Evolutionary conservation across 2,113 vertebrate genomes (phyloP), one percentile per base, ranked within the genome.

Genomic region (Rhagologus leucostigma): DNA sequence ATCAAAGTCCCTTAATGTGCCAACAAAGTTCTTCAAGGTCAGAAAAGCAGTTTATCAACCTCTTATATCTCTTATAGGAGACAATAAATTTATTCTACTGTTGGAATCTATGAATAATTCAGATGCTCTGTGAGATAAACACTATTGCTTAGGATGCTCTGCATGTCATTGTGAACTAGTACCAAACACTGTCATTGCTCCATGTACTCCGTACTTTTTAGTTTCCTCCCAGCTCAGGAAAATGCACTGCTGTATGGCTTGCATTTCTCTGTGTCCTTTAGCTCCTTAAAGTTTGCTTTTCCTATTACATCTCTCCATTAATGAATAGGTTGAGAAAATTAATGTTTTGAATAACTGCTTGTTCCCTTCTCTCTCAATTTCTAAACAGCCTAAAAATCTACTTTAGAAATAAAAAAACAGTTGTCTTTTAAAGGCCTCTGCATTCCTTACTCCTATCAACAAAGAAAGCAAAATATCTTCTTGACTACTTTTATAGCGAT

Each of bases 11-110:
- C 87, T 97, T 97, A 98, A 98, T 98, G 93, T 96, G 96, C 97
- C 98, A 97, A 97, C 98, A 97, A 98, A 98, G 98, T 97, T 98
- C 98, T 97, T 88, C 98, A 98, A 98, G 98, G 98, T 98, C 98
- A 98, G 97, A 95, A 97, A 97, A 97, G 97, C 97, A 97, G 96
- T 98, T 98, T 98, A 98, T 98, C 98, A 98, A 98, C 94, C 89
- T 97, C 95, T 98, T 98, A 97, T 97, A 98, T 98, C 96, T 96
- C 97, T 97, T 98, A 97, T 33, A 98, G 96, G 85, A 97, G 96
- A 93, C 97, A 97, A 97, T 98, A 98, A 98, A 98, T 98, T 98
- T 98, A 98, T 98, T 98, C 97, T 95, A 96, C 96, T 93, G 63
- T 94, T 95, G 87, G 92, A 96, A 96, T 86, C 96, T 96, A 98